Evolutionary conservation across 2,797 vertebrate species (phyloP), one percentile per base, ranked within the genome.

Genomic region (Chloroceryle amazona): DNA sequence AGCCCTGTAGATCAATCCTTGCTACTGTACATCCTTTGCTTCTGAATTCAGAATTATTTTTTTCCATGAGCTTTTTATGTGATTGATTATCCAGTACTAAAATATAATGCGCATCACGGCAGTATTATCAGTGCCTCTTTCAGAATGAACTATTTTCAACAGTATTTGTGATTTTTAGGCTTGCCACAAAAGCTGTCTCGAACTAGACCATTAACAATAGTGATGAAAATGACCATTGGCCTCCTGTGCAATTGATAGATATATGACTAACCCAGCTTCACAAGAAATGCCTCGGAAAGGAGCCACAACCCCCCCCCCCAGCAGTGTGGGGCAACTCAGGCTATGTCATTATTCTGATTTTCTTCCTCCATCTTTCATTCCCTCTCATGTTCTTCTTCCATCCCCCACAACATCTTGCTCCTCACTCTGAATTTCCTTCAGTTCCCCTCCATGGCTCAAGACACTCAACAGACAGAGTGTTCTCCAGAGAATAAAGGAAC

Each of bases 391-490:
- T 94, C 15, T 90, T 74, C 44, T 61, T 22, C 25, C 41, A 26
- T 31, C 10, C 25, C 52, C 18, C 35, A 26, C 14, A 89, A 15
- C 33, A 65, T 7, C 0, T 0, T 39, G 9, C 25, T 71, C 12
- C 5, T 11, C 31, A 67, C 4, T 18, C 29, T 66, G 26, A 18
- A 5, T 76, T 93, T 86, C 62, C 52, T 88, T 31, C 51, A 55
- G 61, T 22, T 29, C 15, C 23, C 25, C 21, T 70, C 6, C 4
- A 1, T 8, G 31, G 44, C 18, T 81, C 47, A 18, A 5, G 17
- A 83, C 17, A 29, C 13, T 33, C 54, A 57, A 37, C 37, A 68
- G 33, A 67, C 2, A 3, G 13, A 4, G 7, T 33, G 11, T 26
- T 16, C 0, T 22, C 22, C 0, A 0, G 29, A 61, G 35, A 72